These are phyloP conservation scores for Allygus modestus DNA, from an alignment of 2,888 invertebrate genomes.

Conservation along the genomic window DNA sequence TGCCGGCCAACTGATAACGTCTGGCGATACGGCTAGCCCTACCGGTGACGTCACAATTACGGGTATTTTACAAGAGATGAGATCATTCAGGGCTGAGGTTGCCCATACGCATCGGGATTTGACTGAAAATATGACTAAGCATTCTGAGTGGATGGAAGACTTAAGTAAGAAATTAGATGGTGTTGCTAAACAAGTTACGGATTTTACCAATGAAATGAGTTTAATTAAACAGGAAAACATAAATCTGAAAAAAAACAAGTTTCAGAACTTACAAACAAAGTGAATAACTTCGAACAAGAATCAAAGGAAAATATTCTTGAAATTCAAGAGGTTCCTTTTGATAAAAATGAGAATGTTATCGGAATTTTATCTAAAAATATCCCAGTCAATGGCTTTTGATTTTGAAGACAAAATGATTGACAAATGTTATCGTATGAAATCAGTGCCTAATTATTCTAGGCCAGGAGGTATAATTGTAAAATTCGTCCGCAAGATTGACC, in stretches of 20 bases:
- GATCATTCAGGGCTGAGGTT: constrained; percentile 6
- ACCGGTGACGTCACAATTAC: constrained; percentile 20
- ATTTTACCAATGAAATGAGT: constrained; percentile 16
- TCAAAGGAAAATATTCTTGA: constrained; percentile 8
- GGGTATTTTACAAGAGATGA: constrained; percentile 15
- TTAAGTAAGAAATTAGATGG: constrained; percentile 12
- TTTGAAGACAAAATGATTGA: constrained; percentile 18
- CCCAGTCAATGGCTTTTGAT: neutral
- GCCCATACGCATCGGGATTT: neutral
- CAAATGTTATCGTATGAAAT: constrained; percentile 36
- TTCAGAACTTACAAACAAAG: neutral
- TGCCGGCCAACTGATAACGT: neutral
- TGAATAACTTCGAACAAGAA: constrained; percentile 7
- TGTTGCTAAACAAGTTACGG: constrained; percentile 20
- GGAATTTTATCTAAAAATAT: constrained; percentile 12
- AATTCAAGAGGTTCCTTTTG: constrained; percentile 4
- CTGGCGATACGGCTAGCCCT: neutral
- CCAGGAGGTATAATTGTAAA: constrained; percentile 19
- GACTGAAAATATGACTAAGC: constrained; percentile 24
- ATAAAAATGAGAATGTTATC: neutral
- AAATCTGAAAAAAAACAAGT: constrained; percentile 9
- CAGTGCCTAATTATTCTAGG: neutral
- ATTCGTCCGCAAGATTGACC: constrained; percentile 26
- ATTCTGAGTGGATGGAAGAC: constrained; percentile 2
- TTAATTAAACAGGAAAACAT: constrained; percentile 12